Evolutionary conservation across 2,113 vertebrate species (phyloP), one percentile per base, ranked within the genome.

Genomic region (Myrmecophaga tridactyla): DNA sequence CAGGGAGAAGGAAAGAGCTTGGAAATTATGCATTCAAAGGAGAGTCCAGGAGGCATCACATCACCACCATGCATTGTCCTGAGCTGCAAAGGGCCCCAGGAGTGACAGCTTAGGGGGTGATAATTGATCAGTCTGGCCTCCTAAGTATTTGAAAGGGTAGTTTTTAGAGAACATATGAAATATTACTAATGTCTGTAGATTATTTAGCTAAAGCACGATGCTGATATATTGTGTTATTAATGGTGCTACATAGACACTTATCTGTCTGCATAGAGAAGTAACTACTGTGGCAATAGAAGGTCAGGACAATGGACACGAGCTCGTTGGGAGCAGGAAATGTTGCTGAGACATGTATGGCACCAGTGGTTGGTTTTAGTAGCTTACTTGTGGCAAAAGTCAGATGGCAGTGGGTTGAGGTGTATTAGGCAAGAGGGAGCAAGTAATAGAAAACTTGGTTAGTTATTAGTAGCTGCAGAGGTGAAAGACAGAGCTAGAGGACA

Each of bases 211-310:
- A 25, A 18, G 7, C 20, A 31, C 7, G 25, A 41, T 21, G 7
- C 1, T 23, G 34, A 6, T 0, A 27, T 7, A 3, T 18, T 0
- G 0, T 1, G 2, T 72, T 14, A 7, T 21, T 0, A 1, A 10
- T 27, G 0, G 14, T 1, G 0, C 43, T 18, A 43, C 9, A 3
- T 2, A 0, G 27, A 51, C 27, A 4, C 21, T 62, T 51, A 53
- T 62, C 65, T 51, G 41, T 1, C 3, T n/a, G 14, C 0, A 1
- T n/a, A 25, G 13, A 53, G 29, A 15, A 72, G 11, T 36, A n/a
- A 34, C 41, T 15, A 1, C 18, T 25, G 9, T 12, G 75, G 25
- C 4, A 53, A 6, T n/a, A 17, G 41, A 81, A 73, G 63, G 18
- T 51, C 27, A 51, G 34, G 73, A 86, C 7, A 27, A 53, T 7